phyloP scores from a whole-genome alignment of 2,113 vertebrate species.

The Pachyramphus minor region DNA sequence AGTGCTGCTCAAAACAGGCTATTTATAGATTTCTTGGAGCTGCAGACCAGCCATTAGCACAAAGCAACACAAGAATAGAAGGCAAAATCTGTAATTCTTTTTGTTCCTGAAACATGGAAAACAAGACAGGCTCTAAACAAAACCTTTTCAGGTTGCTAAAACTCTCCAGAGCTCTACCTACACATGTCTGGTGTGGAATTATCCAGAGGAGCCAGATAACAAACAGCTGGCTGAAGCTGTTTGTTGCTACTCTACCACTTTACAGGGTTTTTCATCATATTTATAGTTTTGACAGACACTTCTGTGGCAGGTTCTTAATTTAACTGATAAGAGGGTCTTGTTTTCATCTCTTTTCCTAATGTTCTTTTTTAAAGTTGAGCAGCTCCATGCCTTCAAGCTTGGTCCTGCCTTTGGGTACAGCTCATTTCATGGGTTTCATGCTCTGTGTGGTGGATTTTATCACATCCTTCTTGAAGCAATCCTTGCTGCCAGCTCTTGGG shows the following conservation, averaged over 20 bases:
- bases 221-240: neutral
- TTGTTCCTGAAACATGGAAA: neutral
- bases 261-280: neutral
- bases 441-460: neutral
- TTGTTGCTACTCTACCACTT: neutral
- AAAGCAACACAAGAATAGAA: neutral
- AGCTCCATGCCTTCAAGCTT: neutral
- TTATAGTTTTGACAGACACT: conserved; percentile 21
- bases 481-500: neutral
- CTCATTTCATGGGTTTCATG: neutral
- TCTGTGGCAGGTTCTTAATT: conserved; percentile 15
- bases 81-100: neutral
- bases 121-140: neutral
- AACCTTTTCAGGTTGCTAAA: neutral
- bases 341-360: neutral
- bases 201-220: neutral
- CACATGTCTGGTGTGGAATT: neutral
- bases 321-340: neutral
- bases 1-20: neutral
- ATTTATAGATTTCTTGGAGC: neutral
- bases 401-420: neutral
- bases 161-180: neutral
- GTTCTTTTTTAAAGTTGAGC: neutral
- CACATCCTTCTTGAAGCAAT: neutral
- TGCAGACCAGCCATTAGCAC: neutral